Evolutionary conservation across 2,888 invertebrate genomes (phyloP).

Genomic region (Eilema depressum): DNA sequence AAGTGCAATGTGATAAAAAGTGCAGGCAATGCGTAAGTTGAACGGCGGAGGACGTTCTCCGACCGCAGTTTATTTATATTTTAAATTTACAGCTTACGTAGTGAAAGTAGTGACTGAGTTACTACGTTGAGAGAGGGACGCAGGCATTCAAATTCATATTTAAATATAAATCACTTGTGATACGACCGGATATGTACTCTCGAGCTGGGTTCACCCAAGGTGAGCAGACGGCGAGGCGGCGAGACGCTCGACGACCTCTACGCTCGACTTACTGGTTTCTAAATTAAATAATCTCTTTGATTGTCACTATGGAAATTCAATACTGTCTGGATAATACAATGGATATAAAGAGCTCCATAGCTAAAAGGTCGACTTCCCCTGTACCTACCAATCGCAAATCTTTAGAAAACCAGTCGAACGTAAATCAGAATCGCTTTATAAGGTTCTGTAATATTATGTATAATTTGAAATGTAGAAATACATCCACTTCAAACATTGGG

Average conservation of each 20-base stretch:
- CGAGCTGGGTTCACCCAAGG: slow-evolving; percentile 72
- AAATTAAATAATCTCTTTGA: slow-evolving; percentile 76
- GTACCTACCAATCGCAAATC: slow-evolving; percentile 27
- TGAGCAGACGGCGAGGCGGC: slow-evolving; percentile 83
- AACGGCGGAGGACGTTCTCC: not conserved
- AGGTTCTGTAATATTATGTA: slow-evolving; percentile 19
- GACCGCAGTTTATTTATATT: not conserved
- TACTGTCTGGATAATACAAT: slow-evolving; percentile 73
- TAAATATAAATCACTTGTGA: slow-evolving; percentile 63
- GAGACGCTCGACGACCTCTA: slow-evolving; percentile 72
- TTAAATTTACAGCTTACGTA: slow-evolving; percentile 41
- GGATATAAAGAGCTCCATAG: slow-evolving; percentile 47
- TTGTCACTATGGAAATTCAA: slow-evolving; percentile 73
- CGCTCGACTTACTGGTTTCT: slow-evolving; percentile 76
- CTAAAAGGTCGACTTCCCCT: slow-evolving; percentile 26
- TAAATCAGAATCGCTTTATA: slow-evolving; percentile 29
- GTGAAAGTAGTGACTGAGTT: slow-evolving; percentile 66
- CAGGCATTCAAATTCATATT: slow-evolving; percentile 55
- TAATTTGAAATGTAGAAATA: not conserved
- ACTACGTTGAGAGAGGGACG: slow-evolving; percentile 52
- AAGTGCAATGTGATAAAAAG: not conserved
- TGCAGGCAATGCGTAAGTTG: not conserved
- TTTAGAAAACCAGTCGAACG: slow-evolving; percentile 31
- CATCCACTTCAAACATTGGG: not conserved
- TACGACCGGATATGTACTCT: slow-evolving; percentile 67